Conservation (phyloP, 2,888 invertebrate species). For the Desoria tigrina region DNA sequence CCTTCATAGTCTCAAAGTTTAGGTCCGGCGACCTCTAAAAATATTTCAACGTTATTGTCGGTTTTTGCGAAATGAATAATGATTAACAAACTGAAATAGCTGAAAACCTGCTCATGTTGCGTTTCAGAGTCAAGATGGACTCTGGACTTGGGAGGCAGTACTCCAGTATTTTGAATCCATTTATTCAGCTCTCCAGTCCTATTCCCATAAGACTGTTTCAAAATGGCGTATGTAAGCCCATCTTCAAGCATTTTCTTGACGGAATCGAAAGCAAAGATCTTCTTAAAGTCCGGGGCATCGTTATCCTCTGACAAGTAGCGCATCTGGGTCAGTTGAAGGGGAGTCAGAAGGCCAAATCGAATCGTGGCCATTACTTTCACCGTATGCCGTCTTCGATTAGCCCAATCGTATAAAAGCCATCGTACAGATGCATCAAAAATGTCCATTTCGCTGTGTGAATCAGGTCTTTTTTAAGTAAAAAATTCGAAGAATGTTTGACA, state of each 20-base stretch:
- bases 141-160: slow-evolving; percentile 32
- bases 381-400: slow-evolving; percentile 62
- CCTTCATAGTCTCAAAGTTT: too few relatives aligned
- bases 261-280: slow-evolving; percentile 67
- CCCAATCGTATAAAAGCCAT: slow-evolving; percentile 75
- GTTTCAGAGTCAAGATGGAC: slow-evolving; percentile 5
- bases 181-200: slow-evolving; percentile 43
- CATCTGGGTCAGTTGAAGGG: slow-evolving; percentile 77
- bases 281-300: slow-evolving; percentile 65
- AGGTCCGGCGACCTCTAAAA: too few relatives aligned
- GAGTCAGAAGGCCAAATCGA: slow-evolving; percentile 75
- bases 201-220: slow-evolving; percentile 39
- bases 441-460: slow-evolving; percentile 65
- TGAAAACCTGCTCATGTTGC: too few relatives aligned
- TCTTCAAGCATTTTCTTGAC: slow-evolving; percentile 78
- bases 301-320: slow-evolving; percentile 70
- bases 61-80: too few relatives aligned
- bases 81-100: too few relatives aligned
- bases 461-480: too few relatives aligned
- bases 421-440: slow-evolving; percentile 77
- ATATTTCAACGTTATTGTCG: too few relatives aligned
- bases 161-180: slow-evolving; percentile 42
- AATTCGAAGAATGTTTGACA: too few relatives aligned
- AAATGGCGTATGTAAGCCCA: slow-evolving; percentile 63
- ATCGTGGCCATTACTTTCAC: slow-evolving; percentile 70